phyloP scores from a whole-genome alignment of 2,113 vertebrate species.

The Paedocypris sp. region DNA sequence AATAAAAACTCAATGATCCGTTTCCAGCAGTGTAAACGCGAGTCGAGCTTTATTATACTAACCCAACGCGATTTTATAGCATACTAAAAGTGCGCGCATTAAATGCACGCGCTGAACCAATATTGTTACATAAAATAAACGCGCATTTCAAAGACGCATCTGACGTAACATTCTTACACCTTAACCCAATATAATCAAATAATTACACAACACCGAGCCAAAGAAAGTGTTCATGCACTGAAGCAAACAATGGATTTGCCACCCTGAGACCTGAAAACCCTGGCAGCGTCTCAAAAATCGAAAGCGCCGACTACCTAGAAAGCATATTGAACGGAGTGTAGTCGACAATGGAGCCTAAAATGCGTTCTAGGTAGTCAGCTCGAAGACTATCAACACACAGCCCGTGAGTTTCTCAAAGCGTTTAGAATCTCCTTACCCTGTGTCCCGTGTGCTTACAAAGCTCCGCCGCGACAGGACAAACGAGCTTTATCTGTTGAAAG shows the following conservation, averaged over 20 bases:
- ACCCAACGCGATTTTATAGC: too few relatives aligned
- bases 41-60: background rate
- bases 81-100: too few relatives aligned
- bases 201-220: background rate
- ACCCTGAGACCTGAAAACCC: conserved; percentile 35
- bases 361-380: background rate
- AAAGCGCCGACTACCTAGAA: background rate
- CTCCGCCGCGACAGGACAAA: conserved; percentile 39
- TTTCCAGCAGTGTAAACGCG: conserved; percentile 2
- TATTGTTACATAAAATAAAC: too few relatives aligned
- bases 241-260: conserved; percentile 59
- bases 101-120: too few relatives aligned
- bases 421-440: conserved; percentile 53
- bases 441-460: conserved; percentile 47
- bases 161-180: background rate
- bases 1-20: conserved; percentile 12
- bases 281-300: background rate
- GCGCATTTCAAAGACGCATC: background rate
- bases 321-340: background rate
- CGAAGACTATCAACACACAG: background rate
- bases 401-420: conserved; percentile 31
- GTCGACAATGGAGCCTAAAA: background rate
- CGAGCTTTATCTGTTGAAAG: conserved; percentile 27
- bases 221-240: conserved; percentile 38
- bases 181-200: background rate